Conservation (phyloP, 2,113 vertebrate genomes). For the Agelaius tricolor region DNA sequence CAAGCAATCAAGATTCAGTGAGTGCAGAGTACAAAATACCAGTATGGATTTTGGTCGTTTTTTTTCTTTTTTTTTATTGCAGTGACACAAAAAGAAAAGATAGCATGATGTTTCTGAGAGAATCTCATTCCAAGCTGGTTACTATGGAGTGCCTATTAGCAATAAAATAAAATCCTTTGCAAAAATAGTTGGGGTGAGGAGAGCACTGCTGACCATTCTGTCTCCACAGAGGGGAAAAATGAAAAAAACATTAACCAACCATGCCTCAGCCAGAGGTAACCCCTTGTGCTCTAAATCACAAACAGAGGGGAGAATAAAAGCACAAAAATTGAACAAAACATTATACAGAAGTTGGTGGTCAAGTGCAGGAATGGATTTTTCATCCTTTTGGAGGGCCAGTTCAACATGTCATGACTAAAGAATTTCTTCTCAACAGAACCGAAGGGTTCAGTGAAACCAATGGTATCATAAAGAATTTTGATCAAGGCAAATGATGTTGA, state of each 20-base stretch:
- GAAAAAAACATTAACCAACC: background rate
- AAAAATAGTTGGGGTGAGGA: background rate
- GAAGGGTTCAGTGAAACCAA: background rate
- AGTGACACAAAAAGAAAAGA: background rate
- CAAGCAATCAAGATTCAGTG: background rate
- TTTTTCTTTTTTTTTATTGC: background rate
- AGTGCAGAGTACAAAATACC: background rate
- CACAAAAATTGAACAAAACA: background rate
- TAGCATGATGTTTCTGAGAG: background rate
- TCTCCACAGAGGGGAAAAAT: background rate
- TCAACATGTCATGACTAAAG: background rate
- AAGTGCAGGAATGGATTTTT: background rate
- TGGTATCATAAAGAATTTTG: background rate
- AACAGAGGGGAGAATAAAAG: background rate
- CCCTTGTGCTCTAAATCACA: background rate
- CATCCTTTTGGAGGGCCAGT: background rate
- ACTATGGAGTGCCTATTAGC: constrained; percentile 1
- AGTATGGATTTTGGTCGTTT: background rate
- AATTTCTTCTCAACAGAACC: background rate
- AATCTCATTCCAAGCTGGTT: background rate
- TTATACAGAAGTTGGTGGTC: background rate
- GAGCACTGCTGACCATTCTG: background rate
- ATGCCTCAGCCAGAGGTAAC: background rate
- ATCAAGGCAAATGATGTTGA: background rate
- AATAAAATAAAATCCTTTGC: background rate